Evolutionary conservation across 2,113 vertebrate genomes (phyloP).

Genomic region (Myrmecophaga tridactyla): DNA sequence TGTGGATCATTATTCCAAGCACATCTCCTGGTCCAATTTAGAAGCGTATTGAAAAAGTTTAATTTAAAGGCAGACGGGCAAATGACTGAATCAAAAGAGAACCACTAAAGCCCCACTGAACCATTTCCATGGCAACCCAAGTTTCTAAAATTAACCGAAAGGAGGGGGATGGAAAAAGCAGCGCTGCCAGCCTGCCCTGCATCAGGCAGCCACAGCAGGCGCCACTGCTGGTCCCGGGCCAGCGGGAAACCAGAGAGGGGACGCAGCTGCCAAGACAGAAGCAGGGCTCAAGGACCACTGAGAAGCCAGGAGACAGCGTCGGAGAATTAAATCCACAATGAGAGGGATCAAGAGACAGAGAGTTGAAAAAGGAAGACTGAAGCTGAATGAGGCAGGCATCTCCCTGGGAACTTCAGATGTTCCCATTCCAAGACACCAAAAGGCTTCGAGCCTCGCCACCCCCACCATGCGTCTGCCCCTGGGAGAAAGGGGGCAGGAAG

Average conservation of each 20-base stretch:
- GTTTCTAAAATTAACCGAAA: conserved; percentile 81
- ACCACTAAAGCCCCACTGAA: conserved; percentile 71
- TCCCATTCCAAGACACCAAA: not conserved
- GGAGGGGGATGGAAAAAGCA: conserved; percentile 70
- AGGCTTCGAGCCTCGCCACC: not conserved
- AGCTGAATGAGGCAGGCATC: not conserved
- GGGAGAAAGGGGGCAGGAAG: not conserved
- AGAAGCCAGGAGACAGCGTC: not conserved
- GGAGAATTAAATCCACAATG: not conserved
- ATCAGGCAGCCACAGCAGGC: conserved; percentile 48
- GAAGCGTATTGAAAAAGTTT: conserved; percentile 59
- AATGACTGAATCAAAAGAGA: conserved; percentile 80
- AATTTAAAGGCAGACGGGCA: conserved; percentile 74
- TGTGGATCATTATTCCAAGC: conserved; percentile 65
- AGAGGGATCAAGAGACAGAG: not conserved
- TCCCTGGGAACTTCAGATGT: conserved; percentile 8
- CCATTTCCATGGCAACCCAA: conserved; percentile 79
- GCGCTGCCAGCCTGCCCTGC: conserved; percentile 44
- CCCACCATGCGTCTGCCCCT: accelerated
- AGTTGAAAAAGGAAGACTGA: not conserved
- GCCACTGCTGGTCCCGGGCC: conserved; percentile 52
- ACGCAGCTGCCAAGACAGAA: not conserved
- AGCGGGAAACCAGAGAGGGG: conserved; percentile 57
- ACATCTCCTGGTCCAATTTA: conserved; percentile 64
- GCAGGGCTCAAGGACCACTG: not conserved